Evolutionary conservation across 2,797 vertebrate species (phyloP), one percentile per base, ranked within the genome.

Genomic region (Rhynchotus rufescens): DNA sequence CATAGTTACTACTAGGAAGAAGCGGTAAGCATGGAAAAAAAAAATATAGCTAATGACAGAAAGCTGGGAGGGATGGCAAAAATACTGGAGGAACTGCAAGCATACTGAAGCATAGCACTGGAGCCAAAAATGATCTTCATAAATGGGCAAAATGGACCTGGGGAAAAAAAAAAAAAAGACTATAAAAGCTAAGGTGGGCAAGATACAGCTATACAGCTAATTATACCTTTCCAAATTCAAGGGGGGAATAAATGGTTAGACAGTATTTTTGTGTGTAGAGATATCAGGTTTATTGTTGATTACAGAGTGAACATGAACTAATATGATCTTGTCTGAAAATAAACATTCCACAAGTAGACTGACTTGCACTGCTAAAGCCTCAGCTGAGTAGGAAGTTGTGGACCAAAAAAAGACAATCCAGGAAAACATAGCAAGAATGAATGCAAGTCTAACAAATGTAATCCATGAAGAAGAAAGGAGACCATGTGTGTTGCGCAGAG

Each of bases 1-100:
- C 60, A 92, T 90, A 87, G 84, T 85, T 80, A 90, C 87, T 73
- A 23, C 74, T 57, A 61, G 73, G 64, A 66, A 73, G 67, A 60
- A 81, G 42, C 2, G 3, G 17, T 64, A 82, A 84, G 36, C n/a
- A 66, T 42, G 49, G 49, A 40, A 44, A 52, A 34, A 77, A 88
- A 85, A 74, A 11, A 1, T 38, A 52, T 15, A 14, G 9, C 56
- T 42, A 71, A 30, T 73, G 73, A 8, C 67, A 81, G 36, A 78
- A 80, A 66, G 45, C 64, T 85, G n/a, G n/a, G 69, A 4, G 3
- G 66, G 56, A 22, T 28, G 87, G 54, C 36, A 68, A n/a, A 44
- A 75, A 47, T 45, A 71, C 4, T 40, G 45, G 22, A 45, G 28
- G 28, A 89, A 19, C 59, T 75, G 51, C 28, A 34, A 42, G 28